Evolutionary conservation across 2,888 invertebrate species (phyloP).

Genomic region (Perizoma flavofasciatum): DNA sequence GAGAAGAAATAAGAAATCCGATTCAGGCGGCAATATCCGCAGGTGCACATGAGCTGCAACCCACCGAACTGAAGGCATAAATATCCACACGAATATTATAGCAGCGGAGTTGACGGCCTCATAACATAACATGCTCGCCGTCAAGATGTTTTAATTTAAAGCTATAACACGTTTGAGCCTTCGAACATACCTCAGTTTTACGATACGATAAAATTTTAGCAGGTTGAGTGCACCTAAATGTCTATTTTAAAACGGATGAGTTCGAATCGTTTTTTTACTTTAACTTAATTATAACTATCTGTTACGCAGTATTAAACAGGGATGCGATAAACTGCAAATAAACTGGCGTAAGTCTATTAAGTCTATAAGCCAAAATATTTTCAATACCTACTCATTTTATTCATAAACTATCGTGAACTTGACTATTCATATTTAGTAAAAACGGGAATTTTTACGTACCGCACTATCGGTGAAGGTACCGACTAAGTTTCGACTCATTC

Average conservation of each 20-base stretch:
- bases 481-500: too few species aligned
- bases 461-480: too few species aligned
- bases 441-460: too few species aligned
- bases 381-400: too few species aligned
- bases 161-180: constrained; percentile 44
- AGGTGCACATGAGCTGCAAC: constrained; percentile 68
- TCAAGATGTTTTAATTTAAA: constrained; percentile 58
- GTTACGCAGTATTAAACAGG: too few species aligned
- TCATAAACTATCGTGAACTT: too few species aligned
- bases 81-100: constrained; percentile 53
- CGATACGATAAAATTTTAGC: constrained; percentile 45
- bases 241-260: constrained; percentile 33
- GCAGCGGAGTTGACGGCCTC: constrained; percentile 49
- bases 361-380: too few species aligned
- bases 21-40: constrained; percentile 77
- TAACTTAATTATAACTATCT: too few species aligned
- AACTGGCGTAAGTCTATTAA: too few species aligned
- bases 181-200: constrained; percentile 49
- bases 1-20: constrained; percentile 73
- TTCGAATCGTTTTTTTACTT: too few species aligned
- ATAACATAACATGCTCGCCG: constrained; percentile 43
- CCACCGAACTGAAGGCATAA: constrained; percentile 44
- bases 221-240: constrained; percentile 37
- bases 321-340: too few species aligned
- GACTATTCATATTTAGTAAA: too few species aligned